Evolutionary conservation across 1,140 invertebrate genomes (phyloP).

Genomic region (Phthorimaea operculella): DNA sequence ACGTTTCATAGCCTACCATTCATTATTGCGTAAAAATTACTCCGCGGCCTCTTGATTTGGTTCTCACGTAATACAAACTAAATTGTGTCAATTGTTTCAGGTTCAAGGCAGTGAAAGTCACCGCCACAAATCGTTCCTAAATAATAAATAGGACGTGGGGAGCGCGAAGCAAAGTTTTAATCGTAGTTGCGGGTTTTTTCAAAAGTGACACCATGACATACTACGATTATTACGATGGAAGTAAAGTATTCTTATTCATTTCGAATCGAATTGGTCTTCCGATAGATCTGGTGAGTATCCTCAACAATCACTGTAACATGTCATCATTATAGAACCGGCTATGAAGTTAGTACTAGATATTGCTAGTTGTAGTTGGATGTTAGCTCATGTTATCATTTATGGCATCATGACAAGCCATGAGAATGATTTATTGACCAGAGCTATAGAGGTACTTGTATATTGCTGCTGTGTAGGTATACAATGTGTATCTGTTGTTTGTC

Average conservation of each 20-base stretch:
- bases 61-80: neutral
- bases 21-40: neutral
- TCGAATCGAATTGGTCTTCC: conserved; percentile 50
- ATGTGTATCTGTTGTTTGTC: too few species aligned
- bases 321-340: too few species aligned
- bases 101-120: neutral
- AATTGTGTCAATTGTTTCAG: neutral
- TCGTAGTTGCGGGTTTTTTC: neutral
- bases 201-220: conserved; percentile 15
- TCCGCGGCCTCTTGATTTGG: neutral
- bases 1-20: too few species aligned
- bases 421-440: too few species aligned
- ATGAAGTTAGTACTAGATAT: too few species aligned
- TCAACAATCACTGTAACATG: too few species aligned
- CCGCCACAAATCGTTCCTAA: neutral
- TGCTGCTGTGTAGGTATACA: too few species aligned
- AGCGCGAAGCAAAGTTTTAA: neutral
- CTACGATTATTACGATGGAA: conserved; percentile 57
- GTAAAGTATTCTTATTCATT: conserved; percentile 49
- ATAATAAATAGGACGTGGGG: neutral
- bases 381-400: too few species aligned
- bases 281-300: conserved; percentile 53
- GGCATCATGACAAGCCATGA: too few species aligned
- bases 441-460: too few species aligned
- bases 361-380: too few species aligned